phyloP scores from a whole-genome alignment of 2,797 vertebrate genomes.

The Margarornis squamiger region DNA sequence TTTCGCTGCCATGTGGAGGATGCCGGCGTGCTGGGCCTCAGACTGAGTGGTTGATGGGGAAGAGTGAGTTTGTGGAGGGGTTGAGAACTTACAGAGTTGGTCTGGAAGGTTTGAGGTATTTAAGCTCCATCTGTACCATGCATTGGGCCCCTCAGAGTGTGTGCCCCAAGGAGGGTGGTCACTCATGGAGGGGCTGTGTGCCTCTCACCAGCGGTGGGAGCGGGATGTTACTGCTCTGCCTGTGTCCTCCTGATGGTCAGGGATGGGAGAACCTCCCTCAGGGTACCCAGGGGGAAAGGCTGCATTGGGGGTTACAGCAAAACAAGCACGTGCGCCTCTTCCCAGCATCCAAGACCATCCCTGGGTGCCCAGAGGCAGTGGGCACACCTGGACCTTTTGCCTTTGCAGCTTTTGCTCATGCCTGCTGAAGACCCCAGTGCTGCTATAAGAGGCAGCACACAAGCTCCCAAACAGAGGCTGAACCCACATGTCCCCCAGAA shows the following conservation, averaged over 20 bases:
- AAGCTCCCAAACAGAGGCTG: accelerated
- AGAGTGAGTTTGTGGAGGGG: not conserved
- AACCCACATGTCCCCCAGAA: accelerated
- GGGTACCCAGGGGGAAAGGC: not conserved
- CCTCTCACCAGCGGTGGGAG: not conserved
- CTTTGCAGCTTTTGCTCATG: not conserved
- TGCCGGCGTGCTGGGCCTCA: not conserved
- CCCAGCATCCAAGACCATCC: not conserved
- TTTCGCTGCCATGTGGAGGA: slow-evolving; percentile 60
- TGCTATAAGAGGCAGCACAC: accelerated
- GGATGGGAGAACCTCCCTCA: not conserved
- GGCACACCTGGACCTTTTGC: not conserved
- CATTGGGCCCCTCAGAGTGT: not conserved
- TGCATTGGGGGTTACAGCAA: not conserved
- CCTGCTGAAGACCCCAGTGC: not conserved
- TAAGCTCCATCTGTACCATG: not conserved
- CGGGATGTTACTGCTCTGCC: accelerated
- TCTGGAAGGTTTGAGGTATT: slow-evolving; percentile 71
- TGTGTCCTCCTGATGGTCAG: not conserved
- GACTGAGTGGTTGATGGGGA: not conserved
- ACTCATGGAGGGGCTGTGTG: not conserved
- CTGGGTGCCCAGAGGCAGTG: accelerated
- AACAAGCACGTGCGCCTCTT: not conserved
- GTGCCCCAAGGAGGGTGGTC: accelerated
- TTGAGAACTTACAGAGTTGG: not conserved